Conservation (phyloP, 1,140 invertebrate species). For the Heliconius himera region DNA sequence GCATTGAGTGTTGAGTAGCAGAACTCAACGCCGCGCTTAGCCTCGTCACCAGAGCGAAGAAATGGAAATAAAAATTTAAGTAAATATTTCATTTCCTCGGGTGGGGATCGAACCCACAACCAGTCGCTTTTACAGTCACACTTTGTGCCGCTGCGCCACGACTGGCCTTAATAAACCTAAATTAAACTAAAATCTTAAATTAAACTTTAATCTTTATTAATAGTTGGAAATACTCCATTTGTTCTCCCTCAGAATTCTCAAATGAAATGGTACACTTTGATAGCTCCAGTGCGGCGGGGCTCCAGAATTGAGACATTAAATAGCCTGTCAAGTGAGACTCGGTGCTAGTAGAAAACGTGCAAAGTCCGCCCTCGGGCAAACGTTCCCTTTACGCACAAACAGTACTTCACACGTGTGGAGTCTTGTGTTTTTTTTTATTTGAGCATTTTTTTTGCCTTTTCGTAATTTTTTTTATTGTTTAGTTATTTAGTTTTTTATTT, state of each 20-base stretch:
- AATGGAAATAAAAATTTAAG: no score
- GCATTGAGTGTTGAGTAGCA: no score
- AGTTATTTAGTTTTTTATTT: no score
- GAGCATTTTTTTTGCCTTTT: not conserved
- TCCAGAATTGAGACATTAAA: constrained; percentile 28
- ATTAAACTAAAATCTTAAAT: no score
- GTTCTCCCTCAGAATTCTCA: not conserved
- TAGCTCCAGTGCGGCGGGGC: constrained; percentile 16
- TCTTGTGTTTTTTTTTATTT: not conserved
- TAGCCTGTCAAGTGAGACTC: constrained; percentile 31
- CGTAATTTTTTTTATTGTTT: no score
- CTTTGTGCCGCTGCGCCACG: no score
- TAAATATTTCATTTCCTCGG: no score
- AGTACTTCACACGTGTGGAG: not conserved
- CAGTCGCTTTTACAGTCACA: no score
- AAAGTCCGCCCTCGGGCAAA: constrained; percentile 30
- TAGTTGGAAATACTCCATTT: not conserved
- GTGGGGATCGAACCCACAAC: no score
- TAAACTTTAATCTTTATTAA: not conserved
- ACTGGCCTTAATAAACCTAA: no score
- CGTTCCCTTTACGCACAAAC: constrained; percentile 29
- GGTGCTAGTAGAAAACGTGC: constrained; percentile 23
- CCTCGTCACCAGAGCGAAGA: no score
- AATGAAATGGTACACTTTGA: constrained; percentile 24
- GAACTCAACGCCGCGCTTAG: no score